Evolutionary conservation across 2,113 vertebrate species (phyloP), one percentile per base, ranked within the genome.

Genomic region (Brachyhypopomus gauderio): DNA sequence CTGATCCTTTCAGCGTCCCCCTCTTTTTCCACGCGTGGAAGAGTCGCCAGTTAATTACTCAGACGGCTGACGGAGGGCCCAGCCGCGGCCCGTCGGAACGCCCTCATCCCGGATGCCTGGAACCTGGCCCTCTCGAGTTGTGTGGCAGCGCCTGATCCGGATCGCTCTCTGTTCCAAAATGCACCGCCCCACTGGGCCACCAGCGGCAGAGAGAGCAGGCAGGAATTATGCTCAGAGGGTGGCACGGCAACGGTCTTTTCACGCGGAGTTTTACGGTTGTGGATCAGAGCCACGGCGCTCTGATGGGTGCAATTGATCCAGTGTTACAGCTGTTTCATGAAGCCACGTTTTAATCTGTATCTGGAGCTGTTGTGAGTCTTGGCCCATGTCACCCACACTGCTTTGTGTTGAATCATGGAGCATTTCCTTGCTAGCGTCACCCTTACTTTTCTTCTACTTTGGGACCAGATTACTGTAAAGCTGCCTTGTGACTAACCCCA

Each of bases 21-120:
- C 69, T 79, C 77, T 76, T 34, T 56, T 1, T 14, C 72, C 38
- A 45, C 64, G 60, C 72, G 72, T 59, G 22, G 66, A 56, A 64
- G 60, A 80, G 19, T 73, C 45, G 77, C 67, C 30, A 70, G 78
- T 74, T 85, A 82, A 86, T 86, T 86, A 84, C 72, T 83, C 38
- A 81, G 76, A 82, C 73, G 74, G 45, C 19, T 69, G 70, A 72
- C 74, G 79, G 27, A 72, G 25, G 59, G 41, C 72, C 19, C 17
- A 30, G 27, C 38, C 79, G 45, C 48, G 27, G 79, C 36, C 73
- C 75, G 36, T 30, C 2, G 30, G 30, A 30, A 30, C 38, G 27
- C 55, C 20, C n/a, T 66, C 41, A 45, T 45, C 41, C 41, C 9
- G 41, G 30, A 27, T 4, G 30, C 45, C 64, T 41, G 59, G 78